phyloP scores from a whole-genome alignment of 2,113 vertebrate genomes.

The Sceloporus tristichus region DNA sequence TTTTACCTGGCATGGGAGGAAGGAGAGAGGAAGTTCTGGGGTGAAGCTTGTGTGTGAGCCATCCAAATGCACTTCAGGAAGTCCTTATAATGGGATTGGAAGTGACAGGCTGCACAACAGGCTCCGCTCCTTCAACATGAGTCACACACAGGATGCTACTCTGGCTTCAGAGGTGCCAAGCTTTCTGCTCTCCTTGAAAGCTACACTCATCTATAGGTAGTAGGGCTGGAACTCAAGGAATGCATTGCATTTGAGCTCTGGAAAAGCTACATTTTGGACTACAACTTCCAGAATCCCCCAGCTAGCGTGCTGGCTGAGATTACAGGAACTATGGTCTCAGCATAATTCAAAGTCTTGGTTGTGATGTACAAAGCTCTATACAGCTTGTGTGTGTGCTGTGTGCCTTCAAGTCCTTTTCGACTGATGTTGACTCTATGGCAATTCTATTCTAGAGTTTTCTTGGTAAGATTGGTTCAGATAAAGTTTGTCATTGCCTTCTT shows the following conservation, averaged over 20 bases:
- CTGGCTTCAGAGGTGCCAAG: neutral
- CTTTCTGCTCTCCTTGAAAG: neutral
- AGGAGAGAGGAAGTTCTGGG: neutral
- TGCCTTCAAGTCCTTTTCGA: too few species aligned
- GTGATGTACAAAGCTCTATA: too few species aligned
- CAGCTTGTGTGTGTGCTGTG: too few species aligned
- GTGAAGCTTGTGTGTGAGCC: neutral
- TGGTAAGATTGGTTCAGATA: too few species aligned
- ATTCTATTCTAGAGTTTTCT: too few species aligned
- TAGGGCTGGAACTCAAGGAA: neutral
- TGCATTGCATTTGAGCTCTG: neutral
- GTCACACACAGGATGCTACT: neutral
- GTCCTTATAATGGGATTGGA: neutral
- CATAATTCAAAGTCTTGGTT: too few species aligned
- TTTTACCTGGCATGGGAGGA: too few species aligned
- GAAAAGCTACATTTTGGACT: too few species aligned
- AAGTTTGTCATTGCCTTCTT: too few species aligned
- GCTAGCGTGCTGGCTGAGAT: neutral
- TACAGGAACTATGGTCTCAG: neutral
- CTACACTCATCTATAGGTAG: too few species aligned
- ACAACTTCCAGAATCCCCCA: neutral
- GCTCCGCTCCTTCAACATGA: neutral
- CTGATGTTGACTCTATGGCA: too few species aligned
- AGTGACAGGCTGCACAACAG: neutral
- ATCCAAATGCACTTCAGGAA: neutral